phyloP scores from a whole-genome alignment of 2,113 vertebrate species.

The Antigone vipio region DNA sequence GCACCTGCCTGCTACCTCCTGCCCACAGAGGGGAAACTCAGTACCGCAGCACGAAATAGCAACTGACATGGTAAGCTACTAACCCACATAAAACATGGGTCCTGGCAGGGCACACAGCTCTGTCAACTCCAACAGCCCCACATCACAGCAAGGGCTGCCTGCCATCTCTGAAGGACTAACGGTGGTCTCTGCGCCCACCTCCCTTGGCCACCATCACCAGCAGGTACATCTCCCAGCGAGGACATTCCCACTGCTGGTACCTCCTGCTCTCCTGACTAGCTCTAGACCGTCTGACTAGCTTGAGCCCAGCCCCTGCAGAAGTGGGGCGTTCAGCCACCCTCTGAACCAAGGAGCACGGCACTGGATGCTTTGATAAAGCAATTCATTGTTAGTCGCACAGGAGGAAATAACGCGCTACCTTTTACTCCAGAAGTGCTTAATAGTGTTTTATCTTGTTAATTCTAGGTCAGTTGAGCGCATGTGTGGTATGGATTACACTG shows the following conservation, averaged over 20 bases:
- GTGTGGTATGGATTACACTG: constrained; percentile 29
- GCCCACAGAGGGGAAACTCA: not conserved
- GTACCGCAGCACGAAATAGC: not conserved
- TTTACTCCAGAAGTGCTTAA: not conserved
- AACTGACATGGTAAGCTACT: not conserved
- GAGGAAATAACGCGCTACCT: fast-evolving
- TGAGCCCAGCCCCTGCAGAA: not conserved
- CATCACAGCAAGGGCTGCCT: fast-evolving
- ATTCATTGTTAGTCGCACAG: fast-evolving
- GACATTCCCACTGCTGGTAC: too few species aligned
- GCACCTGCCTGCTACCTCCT: not conserved
- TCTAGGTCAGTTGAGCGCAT: not conserved
- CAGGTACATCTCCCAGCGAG: not conserved
- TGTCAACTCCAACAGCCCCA: not conserved
- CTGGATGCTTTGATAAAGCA: not conserved
- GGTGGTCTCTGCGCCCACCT: not conserved
- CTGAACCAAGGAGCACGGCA: fast-evolving
- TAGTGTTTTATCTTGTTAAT: constrained; percentile 4
- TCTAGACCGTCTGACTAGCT: not conserved
- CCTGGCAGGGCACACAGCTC: not conserved
- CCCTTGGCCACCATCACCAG: not conserved
- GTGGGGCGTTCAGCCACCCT: fast-evolving
- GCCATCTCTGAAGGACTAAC: fast-evolving
- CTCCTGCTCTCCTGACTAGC: not conserved
- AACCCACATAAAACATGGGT: not conserved